A percentile compares a stretch with the other conserved stretches of the same genome.
Conservation (phyloP, 2,888 invertebrate species). For the Mythimna ferrago region DNA sequence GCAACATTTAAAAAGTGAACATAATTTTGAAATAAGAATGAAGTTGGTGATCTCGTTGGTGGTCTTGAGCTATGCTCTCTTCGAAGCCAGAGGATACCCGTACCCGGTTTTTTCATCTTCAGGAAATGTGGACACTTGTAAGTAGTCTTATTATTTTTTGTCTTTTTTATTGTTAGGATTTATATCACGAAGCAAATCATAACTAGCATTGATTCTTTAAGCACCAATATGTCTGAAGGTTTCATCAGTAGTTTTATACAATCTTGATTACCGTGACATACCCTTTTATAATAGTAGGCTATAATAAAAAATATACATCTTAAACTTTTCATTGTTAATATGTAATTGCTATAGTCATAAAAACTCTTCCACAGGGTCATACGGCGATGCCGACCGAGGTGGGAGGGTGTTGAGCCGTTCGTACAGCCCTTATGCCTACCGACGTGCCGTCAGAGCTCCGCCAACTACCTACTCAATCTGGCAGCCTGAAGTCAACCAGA, state of each 20-base stretch:
- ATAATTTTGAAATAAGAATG: conserved; percentile 67
- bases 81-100: conserved; percentile 77
- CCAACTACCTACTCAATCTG: conserved; percentile 83
- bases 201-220: background rate
- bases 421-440: conserved; percentile 83
- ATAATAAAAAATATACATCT: background rate
- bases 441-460: conserved; percentile 75
- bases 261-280: background rate
- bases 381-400: conserved; percentile 80
- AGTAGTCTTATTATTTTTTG: conserved; percentile 58
- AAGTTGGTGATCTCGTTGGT: conserved; percentile 71
- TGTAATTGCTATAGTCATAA: background rate
- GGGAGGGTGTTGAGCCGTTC: conserved; percentile 83
- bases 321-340: background rate
- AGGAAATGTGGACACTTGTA: conserved; percentile 82
- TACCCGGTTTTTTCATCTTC: conserved; percentile 78
- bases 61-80: conserved; percentile 73
- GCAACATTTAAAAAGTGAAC: conserved; percentile 68
- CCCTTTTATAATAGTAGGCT: background rate
- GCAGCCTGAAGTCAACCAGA: conserved; percentile 73
- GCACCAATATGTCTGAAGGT: background rate
- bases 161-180: too few species aligned
- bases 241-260: background rate
- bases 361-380: conserved; percentile 76
- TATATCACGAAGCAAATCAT: background rate